A percentile compares a stretch with the other conserved stretches of the same genome.
These are phyloP conservation scores for Clarias fuscus DNA, from an alignment of 2,797 vertebrate genomes.

Conservation along the genomic window DNA sequence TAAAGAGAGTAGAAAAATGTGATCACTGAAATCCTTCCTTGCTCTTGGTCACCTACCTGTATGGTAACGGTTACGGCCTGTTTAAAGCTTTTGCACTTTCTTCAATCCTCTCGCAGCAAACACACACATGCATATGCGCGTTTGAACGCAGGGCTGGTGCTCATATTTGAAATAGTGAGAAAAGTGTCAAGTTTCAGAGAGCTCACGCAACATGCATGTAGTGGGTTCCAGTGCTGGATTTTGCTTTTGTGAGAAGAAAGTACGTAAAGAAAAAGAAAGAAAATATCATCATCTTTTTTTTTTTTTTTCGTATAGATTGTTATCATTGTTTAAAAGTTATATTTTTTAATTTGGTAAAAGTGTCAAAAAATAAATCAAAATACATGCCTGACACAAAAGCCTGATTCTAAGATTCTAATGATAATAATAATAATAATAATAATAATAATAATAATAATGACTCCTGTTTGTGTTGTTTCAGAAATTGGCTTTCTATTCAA, in stretches of 20 bases:
- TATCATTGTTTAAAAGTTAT: background rate
- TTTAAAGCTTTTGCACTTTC: slow-evolving; percentile 55
- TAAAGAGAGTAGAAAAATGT: background rate
- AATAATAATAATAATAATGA: background rate
- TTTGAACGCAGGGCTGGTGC: slow-evolving; percentile 44
- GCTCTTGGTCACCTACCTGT: background rate
- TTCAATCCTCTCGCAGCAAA: slow-evolving; percentile 67
- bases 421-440: background rate
- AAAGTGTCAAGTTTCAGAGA: slow-evolving; percentile 18
- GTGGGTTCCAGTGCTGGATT: background rate
- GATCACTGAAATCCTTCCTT: background rate
- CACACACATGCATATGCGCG: slow-evolving; percentile 54
- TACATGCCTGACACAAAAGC: background rate
- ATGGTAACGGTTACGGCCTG: background rate
- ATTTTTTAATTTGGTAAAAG: background rate
- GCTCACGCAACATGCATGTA: background rate
- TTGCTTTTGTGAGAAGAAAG: background rate
- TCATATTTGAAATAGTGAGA: slow-evolving; percentile 70
- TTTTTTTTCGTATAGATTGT: background rate
- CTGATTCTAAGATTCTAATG: background rate
- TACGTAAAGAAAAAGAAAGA: too few species aligned
- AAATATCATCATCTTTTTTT: too few species aligned
- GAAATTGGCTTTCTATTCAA: slow-evolving; percentile 96
- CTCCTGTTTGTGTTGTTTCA: slow-evolving; percentile 55
- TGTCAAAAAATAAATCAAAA: background rate